phyloP scores from a whole-genome alignment of 2,888 invertebrate species.

The Mimumesa dahlbomi region DNA sequence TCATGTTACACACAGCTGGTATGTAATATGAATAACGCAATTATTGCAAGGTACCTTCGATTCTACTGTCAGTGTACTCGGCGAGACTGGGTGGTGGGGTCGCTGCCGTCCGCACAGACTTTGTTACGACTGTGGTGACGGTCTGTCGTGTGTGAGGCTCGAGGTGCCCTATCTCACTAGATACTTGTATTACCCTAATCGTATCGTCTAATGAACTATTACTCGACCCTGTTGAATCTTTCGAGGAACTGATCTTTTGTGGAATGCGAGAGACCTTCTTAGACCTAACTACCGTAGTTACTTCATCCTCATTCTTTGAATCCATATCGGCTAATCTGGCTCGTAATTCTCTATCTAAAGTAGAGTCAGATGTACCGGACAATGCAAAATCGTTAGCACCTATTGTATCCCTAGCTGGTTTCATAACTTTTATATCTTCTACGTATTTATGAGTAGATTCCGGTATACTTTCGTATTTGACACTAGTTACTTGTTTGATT shows the following conservation, averaged over 20 bases:
- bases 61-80: constrained; percentile 80
- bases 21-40: constrained; percentile 80
- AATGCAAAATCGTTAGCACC: background rate
- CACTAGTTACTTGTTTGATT: background rate
- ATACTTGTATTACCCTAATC: constrained; percentile 64
- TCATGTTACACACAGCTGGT: constrained; percentile 81
- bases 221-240: constrained; percentile 51
- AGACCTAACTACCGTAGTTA: constrained; percentile 25
- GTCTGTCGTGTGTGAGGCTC: constrained; percentile 78
- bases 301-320: constrained; percentile 14
- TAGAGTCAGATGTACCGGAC: background rate
- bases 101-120: constrained; percentile 80
- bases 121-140: constrained; percentile 80
- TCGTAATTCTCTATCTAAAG: background rate
- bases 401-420: background rate
- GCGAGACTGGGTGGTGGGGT: constrained; percentile 80
- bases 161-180: constrained; percentile 76
- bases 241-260: constrained; percentile 66
- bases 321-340: constrained; percentile 8
- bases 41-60: constrained; percentile 80
- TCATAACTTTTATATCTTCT: background rate
- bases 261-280: constrained; percentile 74
- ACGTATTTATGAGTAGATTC: background rate
- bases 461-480: background rate
- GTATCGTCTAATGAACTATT: constrained; percentile 50